Percentiles rank a stretch among this genome's conserved stretches.
phyloP scores from a whole-genome alignment of 2,888 invertebrate genomes.

The Agonum fuliginosum region DNA sequence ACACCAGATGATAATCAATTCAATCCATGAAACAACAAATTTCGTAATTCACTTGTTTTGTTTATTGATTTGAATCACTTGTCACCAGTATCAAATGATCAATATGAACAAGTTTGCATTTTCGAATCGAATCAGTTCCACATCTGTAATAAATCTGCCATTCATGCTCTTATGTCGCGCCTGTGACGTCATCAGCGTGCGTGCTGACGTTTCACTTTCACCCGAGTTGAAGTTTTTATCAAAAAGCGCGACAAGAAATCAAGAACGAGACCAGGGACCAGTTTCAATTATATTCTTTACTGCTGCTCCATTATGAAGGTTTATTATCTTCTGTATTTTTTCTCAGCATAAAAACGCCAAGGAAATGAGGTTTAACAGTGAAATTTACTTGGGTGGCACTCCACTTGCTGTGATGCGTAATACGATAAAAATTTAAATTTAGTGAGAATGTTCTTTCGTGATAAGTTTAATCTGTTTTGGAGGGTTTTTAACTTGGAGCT shows the following conservation, averaged over 20 bases:
- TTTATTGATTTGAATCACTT: constrained; percentile 28
- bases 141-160: constrained; percentile 26
- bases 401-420: constrained; percentile 9
- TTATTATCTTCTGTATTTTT: constrained; percentile 45
- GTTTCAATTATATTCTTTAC: constrained; percentile 27
- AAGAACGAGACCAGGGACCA: background rate
- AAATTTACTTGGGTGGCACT: constrained; percentile 14
- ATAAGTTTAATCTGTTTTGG: constrained; percentile 31
- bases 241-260: constrained; percentile 36
- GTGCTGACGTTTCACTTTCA: constrained; percentile 49
- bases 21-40: no score
- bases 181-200: constrained; percentile 36
- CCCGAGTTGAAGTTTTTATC: constrained; percentile 33
- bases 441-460: constrained; percentile 15
- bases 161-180: constrained; percentile 2
- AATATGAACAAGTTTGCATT: no score
- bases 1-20: background rate
- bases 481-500: background rate
- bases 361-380: constrained; percentile 17
- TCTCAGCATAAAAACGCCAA: constrained; percentile 3
- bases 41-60: background rate
- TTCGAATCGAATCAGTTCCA: background rate
- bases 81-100: constrained; percentile 14
- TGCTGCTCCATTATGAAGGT: constrained; percentile 29
- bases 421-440: constrained; percentile 44